phyloP scores from a whole-genome alignment of 2,888 invertebrate species.

The Pseudolycoriella hygida region DNA sequence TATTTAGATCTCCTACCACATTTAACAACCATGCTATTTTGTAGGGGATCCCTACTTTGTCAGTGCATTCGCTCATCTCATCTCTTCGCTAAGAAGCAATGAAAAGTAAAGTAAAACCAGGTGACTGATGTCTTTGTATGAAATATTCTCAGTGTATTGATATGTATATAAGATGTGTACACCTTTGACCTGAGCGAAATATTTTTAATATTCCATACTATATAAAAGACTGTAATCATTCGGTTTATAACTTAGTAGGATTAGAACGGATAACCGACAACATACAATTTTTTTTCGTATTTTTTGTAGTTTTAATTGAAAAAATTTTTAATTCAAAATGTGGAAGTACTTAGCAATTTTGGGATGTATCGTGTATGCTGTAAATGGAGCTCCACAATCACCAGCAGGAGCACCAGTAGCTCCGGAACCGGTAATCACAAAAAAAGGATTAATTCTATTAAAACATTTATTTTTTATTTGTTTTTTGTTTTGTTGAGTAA shows the following conservation, averaged over 20 bases:
- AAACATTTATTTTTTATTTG: too few species aligned
- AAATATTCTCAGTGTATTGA: too few species aligned
- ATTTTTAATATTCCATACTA: background rate
- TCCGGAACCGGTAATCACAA: conserved; percentile 17
- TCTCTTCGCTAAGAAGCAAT: too few species aligned
- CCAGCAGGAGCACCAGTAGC: conserved; percentile 15
- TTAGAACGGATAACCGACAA: background rate
- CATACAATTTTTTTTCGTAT: background rate
- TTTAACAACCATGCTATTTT: too few species aligned
- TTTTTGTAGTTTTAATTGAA: background rate
- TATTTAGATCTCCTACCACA: too few species aligned
- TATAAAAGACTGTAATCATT: background rate
- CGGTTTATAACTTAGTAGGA: background rate
- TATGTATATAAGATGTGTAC: too few species aligned
- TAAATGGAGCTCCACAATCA: conserved; percentile 18
- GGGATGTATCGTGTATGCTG: conserved; percentile 12
- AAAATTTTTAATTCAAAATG: conserved; percentile 10
- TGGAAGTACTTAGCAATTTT: conserved; percentile 15
- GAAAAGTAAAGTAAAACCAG: too few species aligned
- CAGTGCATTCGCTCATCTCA: too few species aligned
- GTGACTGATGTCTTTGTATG: too few species aligned
- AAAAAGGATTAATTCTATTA: background rate
- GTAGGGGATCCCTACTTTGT: too few species aligned
- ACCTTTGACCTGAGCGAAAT: background rate
- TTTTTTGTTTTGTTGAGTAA: too few species aligned